Base-by-base conservation (phyloP, 2,113 vertebrate genomes). In the Bagarius yarrelli region DNA sequence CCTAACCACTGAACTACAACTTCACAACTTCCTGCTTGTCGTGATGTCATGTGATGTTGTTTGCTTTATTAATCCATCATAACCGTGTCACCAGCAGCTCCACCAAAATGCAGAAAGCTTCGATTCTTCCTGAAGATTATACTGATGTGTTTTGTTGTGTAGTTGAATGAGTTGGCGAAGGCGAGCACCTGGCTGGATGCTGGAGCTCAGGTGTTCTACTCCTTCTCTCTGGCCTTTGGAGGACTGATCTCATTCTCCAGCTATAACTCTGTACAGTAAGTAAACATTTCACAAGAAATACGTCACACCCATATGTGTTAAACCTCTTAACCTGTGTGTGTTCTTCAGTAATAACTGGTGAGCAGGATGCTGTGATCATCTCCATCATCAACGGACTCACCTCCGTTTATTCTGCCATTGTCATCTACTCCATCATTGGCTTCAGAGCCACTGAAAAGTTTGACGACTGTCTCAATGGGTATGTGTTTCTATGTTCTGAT, bases 241-340 rank as follows among this genome's bases (percentile, higher is more conserved):
- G 96, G 97, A 8, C 96, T 99, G 83, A 98, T 99, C 87, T 97
- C 98, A 18, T 99, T 99, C 89, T 99, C 98, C 88, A 99, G 98
- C 89, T 99, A 99, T 90, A 99, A 99, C 88, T 94, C 97, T 1
- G 27, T 99, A 56, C 96, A 97, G 98, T 99, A 90, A 96, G 98
- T 97, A 44, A n/a, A 52, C 40, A 25, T 1, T 19, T 71, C 11
- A 55, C 0, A 32, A 73, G n/a, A 50, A 64, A 27, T 69, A 6
- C 11, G 40, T 52, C 21, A 14, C 19, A 53, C n/a, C 23, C 52
- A 27, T 30, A 56, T 25, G 0, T 27, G 23, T 23, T 32, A 55
- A 36, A 44, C 11, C 44, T 1, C 44, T 53, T 6, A 32, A 1
- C 15, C 44, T 60, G 12, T 50, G 1, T 67, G 36, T 55, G 5